Percentiles rank a stretch among this genome's conserved stretches.
phyloP scores from a whole-genome alignment of 2,113 vertebrate species.

The Peromyscus leucopus region DNA sequence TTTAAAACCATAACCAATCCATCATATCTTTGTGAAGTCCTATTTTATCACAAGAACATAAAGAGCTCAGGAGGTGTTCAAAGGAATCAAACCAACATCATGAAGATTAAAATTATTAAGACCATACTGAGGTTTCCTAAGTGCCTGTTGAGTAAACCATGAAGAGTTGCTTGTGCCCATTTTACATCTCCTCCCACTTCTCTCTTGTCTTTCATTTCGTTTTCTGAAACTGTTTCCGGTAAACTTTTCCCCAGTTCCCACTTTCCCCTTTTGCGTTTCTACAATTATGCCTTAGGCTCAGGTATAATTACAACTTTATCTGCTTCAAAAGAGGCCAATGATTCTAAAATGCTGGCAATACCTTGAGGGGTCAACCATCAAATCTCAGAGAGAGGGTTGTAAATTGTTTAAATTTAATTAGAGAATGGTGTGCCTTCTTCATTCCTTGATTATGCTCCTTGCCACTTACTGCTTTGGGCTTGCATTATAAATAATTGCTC shows the following conservation, averaged over 20 bases:
- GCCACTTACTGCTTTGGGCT: background rate
- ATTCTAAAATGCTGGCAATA: slow-evolving; percentile 14
- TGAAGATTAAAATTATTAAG: background rate
- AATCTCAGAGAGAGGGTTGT: background rate
- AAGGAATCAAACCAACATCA: background rate
- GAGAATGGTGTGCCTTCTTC: background rate
- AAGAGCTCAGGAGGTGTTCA: background rate
- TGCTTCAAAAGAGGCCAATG: slow-evolving; percentile 59
- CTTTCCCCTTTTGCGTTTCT: background rate
- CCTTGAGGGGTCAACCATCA: background rate
- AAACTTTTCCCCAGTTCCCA: background rate
- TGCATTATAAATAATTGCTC: slow-evolving; percentile 34
- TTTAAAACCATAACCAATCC: background rate
- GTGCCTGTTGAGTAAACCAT: background rate
- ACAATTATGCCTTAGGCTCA: background rate
- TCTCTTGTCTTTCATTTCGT: background rate
- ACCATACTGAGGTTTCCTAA: background rate
- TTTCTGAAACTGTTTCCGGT: background rate
- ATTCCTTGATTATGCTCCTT: background rate
- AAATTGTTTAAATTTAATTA: slow-evolving; percentile 57
- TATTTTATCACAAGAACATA: slow-evolving; percentile 21
- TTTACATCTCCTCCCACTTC: background rate
- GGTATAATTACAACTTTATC: slow-evolving; percentile 49
- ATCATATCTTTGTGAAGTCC: background rate
- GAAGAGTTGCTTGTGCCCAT: background rate